phyloP scores from a whole-genome alignment of 2,797 vertebrate species.

The Sarcophilus harrisii region DNA sequence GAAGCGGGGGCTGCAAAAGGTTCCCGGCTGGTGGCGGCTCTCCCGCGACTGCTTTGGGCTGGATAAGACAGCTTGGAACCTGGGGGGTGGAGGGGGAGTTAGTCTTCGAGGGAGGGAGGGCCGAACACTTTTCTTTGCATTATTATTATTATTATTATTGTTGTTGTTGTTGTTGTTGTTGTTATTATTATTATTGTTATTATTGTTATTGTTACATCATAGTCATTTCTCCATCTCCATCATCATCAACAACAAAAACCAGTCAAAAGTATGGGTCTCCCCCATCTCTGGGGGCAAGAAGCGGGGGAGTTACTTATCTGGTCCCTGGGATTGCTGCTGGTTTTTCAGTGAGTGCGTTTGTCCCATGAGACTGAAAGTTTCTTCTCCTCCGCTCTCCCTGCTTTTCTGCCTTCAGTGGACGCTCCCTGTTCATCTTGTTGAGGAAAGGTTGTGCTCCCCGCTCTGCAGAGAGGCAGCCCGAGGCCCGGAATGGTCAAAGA shows the following conservation, averaged over 20 bases:
- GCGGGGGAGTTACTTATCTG: not conserved
- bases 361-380: not conserved
- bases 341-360: not conserved
- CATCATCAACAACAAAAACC: not conserved
- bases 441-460: constrained; percentile 22
- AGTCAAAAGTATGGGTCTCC: not conserved
- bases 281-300: not conserved
- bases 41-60: constrained; percentile 55
- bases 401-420: not conserved
- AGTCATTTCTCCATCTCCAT: not conserved
- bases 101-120: constrained; percentile 17
- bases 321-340: not conserved
- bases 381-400: not conserved
- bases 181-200: too few species aligned
- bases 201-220: not conserved
- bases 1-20: constrained; percentile 53
- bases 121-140: not conserved
- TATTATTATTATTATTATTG: not conserved
- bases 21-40: constrained; percentile 60
- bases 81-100: not conserved
- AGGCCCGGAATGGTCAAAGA: not conserved
- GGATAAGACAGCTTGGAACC: constrained; percentile 40
- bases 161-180: not conserved
- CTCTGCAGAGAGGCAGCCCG: constrained; percentile 7
- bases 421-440: not conserved